These are phyloP conservation scores for Paratrypauchen microcephalus DNA, from an alignment of 2,797 vertebrate genomes.

Conservation along the genomic window DNA sequence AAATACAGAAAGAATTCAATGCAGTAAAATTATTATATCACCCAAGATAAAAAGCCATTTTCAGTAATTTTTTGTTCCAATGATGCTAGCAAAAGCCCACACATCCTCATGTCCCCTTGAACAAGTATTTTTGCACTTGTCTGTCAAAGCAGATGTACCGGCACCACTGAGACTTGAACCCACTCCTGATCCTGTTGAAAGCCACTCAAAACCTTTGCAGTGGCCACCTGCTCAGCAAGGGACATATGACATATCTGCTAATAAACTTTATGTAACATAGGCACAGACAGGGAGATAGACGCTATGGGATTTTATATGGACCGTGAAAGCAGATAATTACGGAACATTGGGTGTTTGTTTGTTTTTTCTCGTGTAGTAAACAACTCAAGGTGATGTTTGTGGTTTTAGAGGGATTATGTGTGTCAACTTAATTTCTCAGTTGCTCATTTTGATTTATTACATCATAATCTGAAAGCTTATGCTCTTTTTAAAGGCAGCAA, in stretches of 20 bases:
- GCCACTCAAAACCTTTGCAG: conserved; percentile 31
- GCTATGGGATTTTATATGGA: neutral
- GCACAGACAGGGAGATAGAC: neutral
- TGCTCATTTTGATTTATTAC: too few relatives aligned
- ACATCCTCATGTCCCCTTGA: conserved; percentile 41
- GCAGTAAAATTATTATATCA: neutral
- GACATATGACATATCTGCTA: conserved; percentile 13
- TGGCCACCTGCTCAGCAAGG: conserved; percentile 35
- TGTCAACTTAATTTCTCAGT: too few relatives aligned
- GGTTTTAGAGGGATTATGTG: neutral
- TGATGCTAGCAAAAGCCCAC: conserved; percentile 34
- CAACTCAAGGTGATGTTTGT: neutral
- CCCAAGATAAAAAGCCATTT: neutral
- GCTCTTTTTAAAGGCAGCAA: too few relatives aligned
- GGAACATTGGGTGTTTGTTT: neutral
- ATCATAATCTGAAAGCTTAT: too few relatives aligned
- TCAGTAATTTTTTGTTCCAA: neutral
- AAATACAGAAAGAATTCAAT: conserved; percentile 6
- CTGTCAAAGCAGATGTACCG: conserved; percentile 33
- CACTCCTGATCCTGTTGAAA: conserved; percentile 39
- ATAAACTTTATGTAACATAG: neutral
- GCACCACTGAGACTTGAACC: conserved; percentile 32
- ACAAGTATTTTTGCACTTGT: conserved; percentile 40
- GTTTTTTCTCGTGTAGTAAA: conserved; percentile 1
- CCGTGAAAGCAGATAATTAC: neutral